A percentile compares a stretch with the other conserved stretches of the same genome.
Conservation (phyloP, 1,140 invertebrate genomes). For the Trialeurodes vaporariorum region DNA sequence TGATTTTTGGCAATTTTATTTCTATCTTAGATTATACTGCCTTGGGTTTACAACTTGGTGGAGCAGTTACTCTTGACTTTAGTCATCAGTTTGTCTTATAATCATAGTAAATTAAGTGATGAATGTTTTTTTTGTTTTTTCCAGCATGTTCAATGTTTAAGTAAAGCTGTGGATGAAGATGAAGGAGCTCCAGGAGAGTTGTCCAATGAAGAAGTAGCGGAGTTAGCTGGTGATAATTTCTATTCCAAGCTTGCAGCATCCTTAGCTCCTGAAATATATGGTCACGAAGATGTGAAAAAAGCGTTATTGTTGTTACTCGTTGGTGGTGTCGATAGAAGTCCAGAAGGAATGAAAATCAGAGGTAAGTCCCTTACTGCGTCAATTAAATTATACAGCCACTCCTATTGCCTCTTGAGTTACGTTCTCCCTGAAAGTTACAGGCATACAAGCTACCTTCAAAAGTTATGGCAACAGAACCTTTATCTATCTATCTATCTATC, state of each 20-base stretch:
- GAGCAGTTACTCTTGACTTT: too few species aligned
- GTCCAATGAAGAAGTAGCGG: conserved; percentile 65
- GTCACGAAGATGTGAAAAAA: conserved; percentile 97
- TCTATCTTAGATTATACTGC: too few species aligned
- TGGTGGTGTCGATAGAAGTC: conserved; percentile 86
- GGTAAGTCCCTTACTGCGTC: too few species aligned
- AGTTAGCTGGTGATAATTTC: conserved; percentile 72
- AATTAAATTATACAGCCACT: too few species aligned
- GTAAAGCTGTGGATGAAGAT: conserved; percentile 40
- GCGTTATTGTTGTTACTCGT: conserved; percentile 86
- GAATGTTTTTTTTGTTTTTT: not conserved
- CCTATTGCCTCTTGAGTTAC: too few species aligned
- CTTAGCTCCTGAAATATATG: conserved; percentile 98
- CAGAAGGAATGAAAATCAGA: conserved; percentile 71
- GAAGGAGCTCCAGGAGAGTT: conserved; percentile 60
- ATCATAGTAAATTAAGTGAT: conserved; percentile 6
- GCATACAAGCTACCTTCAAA: too few species aligned
- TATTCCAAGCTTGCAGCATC: conserved; percentile 85
- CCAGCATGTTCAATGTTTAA: conserved; percentile 23
- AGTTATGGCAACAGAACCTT: too few species aligned
- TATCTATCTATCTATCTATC: too few species aligned
- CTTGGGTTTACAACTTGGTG: too few species aligned
- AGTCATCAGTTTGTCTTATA: too few species aligned
- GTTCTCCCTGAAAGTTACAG: too few species aligned
- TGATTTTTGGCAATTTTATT: too few species aligned